phyloP scores from a whole-genome alignment of 1,140 invertebrate species.

The Sipha flava region DNA sequence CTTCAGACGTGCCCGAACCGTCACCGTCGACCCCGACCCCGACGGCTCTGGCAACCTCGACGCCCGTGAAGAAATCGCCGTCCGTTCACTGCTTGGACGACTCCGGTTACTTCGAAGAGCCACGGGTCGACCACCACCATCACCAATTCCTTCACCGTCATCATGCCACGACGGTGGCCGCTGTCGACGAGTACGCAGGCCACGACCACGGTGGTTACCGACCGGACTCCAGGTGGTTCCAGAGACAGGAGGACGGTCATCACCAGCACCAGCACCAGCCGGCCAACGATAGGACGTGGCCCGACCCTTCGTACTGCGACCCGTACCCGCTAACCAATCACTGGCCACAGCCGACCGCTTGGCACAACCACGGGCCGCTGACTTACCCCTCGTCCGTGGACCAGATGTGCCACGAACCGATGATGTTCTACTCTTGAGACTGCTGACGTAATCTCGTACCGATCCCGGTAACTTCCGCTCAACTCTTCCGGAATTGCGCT shows the following conservation, averaged over 20 bases:
- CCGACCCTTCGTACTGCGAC: not conserved
- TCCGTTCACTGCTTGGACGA: not conserved
- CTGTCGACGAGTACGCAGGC: not conserved
- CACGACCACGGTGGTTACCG: not conserved
- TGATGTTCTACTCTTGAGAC: slow-evolving; percentile 20
- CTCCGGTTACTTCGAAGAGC: not conserved
- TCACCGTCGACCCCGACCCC: not conserved
- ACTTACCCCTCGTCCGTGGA: not conserved
- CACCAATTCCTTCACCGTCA: not conserved
- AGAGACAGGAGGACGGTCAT: not conserved
- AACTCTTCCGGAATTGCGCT: no score
- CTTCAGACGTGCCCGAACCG: no score
- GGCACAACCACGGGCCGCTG: not conserved
- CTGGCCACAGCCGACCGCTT: not conserved
- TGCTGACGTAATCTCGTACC: no score
- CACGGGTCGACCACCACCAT: not conserved
- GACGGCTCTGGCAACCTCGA: slow-evolving; percentile 43
- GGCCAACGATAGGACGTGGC: not conserved
- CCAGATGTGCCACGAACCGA: not conserved
- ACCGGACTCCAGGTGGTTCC: not conserved
- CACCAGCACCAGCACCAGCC: not conserved
- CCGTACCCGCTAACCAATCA: not conserved
- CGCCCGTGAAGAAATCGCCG: not conserved
- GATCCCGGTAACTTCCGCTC: no score
- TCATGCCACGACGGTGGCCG: not conserved